Evolutionary conservation across 2,888 invertebrate species (phyloP).

Genomic region (Phortica okadai): DNA sequence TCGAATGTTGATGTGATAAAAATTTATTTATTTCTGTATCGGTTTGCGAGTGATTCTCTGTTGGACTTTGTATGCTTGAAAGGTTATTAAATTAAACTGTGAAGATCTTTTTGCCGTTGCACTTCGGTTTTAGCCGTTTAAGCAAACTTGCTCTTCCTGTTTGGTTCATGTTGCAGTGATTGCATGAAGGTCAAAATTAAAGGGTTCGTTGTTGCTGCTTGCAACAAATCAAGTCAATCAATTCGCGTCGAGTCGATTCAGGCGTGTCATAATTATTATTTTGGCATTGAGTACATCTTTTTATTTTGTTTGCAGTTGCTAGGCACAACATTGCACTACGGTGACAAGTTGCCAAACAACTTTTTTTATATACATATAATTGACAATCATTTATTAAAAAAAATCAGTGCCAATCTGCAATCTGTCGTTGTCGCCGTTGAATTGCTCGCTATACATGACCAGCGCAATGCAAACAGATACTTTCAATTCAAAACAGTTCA

Average conservation of each 20-base stretch:
- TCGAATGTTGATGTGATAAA: background rate
- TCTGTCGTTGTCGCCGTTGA: background rate
- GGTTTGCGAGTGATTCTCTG: background rate
- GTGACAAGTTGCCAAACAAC: background rate
- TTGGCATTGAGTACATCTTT: constrained; percentile 13
- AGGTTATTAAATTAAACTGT: background rate
- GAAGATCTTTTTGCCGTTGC: background rate
- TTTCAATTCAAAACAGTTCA: background rate
- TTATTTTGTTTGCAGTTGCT: background rate
- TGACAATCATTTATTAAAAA: no score
- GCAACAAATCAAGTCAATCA: no score
- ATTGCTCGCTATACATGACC: background rate
- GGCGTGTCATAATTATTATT: background rate
- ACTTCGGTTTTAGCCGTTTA: no score
- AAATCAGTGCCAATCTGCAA: background rate
- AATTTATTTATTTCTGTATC: background rate
- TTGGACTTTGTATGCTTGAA: background rate
- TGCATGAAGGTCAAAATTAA: background rate
- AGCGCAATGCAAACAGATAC: background rate
- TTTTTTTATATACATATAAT: background rate
- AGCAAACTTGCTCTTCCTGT: no score
- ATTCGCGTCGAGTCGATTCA: background rate
- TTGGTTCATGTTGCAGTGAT: background rate
- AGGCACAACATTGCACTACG: no score
- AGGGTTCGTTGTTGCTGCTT: constrained; percentile 12